Conservation (phyloP, 2,113 vertebrate species). For the Macquaria australasica region DNA sequence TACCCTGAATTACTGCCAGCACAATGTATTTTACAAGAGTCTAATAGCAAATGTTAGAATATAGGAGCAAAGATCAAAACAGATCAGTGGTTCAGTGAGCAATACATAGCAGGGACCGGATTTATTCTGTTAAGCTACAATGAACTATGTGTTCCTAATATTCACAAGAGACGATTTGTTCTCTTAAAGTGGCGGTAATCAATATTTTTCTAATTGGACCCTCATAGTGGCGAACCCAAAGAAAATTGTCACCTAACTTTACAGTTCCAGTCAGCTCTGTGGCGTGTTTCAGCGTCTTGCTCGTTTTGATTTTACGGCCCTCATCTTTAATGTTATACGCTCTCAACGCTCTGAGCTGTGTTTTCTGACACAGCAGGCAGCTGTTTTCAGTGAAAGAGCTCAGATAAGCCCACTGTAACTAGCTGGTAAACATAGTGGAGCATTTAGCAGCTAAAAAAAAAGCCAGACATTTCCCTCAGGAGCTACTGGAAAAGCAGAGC, state of each 20-base stretch:
- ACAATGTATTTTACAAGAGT: not conserved
- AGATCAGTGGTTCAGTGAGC: not conserved
- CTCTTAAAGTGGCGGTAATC: not conserved
- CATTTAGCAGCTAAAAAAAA: not conserved
- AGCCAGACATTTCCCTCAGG: not conserved
- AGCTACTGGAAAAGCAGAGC: not conserved
- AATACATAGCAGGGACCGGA: not conserved
- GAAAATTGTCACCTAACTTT: not conserved
- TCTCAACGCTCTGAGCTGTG: no score
- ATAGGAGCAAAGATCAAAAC: not conserved
- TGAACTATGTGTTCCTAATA: not conserved
- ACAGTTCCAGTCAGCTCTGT: no score
- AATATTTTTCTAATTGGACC: not conserved
- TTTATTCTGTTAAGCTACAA: not conserved
- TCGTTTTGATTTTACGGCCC: no score
- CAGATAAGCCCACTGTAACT: no score
- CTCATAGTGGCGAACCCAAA: not conserved
- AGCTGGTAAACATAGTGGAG: no score
- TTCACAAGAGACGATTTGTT: not conserved
- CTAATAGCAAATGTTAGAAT: not conserved
- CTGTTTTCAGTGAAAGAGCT: no score
- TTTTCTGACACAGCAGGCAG: no score
- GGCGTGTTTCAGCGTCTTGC: not conserved
- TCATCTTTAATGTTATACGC: no score
- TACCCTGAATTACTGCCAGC: not conserved